phyloP scores from a whole-genome alignment of 1,140 invertebrate genomes.

The Aphelinus certus region DNA sequence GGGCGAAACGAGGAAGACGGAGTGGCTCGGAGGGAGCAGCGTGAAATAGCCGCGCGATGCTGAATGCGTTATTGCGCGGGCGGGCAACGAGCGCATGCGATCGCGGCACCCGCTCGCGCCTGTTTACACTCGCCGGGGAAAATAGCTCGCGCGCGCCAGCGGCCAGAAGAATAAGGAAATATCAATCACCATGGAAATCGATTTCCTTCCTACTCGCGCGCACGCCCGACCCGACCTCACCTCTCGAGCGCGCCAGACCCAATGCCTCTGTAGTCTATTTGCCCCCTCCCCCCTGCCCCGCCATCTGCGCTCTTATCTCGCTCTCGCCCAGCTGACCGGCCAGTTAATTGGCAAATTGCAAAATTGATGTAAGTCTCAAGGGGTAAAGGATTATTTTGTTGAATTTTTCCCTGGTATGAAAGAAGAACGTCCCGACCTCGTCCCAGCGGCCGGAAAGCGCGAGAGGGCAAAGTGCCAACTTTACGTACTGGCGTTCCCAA shows the following conservation, averaged over 20 bases:
- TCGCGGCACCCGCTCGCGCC: not conserved
- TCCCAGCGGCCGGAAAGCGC: no score
- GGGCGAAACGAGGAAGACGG: not conserved
- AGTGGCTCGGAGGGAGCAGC: not conserved
- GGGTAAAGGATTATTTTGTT: no score
- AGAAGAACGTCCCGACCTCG: no score
- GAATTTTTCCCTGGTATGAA: no score
- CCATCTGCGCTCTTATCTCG: not conserved
- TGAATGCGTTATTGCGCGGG: conserved; percentile 27
- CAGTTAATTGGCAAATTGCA: no score
- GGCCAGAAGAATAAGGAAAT: conserved; percentile 34
- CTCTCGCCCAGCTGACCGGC: no score
- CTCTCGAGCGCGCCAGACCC: no score
- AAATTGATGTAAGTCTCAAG: no score
- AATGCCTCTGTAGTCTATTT: not conserved
- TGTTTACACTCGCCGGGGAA: conserved; percentile 27
- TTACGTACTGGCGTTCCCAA: no score
- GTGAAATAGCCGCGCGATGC: conserved; percentile 19
- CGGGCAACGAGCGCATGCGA: not conserved
- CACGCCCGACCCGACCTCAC: no score
- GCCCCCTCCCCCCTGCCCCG: not conserved
- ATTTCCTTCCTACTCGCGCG: conserved; percentile 16
- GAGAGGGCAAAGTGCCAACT: no score
- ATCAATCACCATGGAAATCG: conserved; percentile 27
- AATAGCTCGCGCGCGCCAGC: conserved; percentile 11